phyloP scores from a whole-genome alignment of 2,888 invertebrate species.

The Drosophila percnosoma region DNA sequence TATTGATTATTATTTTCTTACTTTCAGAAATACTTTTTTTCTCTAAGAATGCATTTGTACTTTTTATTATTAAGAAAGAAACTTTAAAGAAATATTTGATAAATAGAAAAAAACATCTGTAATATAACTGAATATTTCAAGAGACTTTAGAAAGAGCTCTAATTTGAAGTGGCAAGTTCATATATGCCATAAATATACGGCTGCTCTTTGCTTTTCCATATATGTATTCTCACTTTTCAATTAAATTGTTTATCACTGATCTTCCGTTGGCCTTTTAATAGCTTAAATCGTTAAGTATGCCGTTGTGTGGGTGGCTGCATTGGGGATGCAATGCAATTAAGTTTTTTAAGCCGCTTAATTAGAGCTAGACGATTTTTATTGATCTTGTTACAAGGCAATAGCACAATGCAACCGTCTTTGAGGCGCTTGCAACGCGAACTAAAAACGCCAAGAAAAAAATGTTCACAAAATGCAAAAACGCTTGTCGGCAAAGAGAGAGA shows the following conservation, averaged over 20 bases:
- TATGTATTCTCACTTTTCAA: slow-evolving; percentile 7
- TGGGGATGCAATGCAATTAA: slow-evolving; percentile 40
- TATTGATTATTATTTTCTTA: not conserved
- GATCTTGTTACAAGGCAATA: slow-evolving; percentile 29
- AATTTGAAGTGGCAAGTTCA: not conserved
- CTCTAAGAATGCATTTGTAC: not conserved
- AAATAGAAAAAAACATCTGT: not conserved
- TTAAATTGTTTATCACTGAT: slow-evolving; percentile 13
- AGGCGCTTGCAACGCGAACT: slow-evolving; percentile 42
- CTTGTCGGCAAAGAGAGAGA: slow-evolving; percentile 11
- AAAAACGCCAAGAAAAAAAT: slow-evolving; percentile 10
- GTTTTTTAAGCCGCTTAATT: slow-evolving; percentile 41
- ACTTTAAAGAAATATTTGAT: not conserved
- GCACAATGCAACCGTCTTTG: slow-evolving; percentile 46
- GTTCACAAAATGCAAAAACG: slow-evolving; percentile 39
- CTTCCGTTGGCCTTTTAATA: not conserved
- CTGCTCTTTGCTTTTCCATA: not conserved
- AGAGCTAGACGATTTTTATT: slow-evolving; percentile 39
- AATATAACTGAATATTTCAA: not conserved
- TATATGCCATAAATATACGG: not conserved
- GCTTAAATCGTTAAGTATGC: slow-evolving; percentile 5
- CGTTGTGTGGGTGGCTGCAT: slow-evolving; percentile 8
- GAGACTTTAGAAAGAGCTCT: not conserved
- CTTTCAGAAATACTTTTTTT: not conserved
- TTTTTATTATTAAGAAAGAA: not conserved